phyloP scores from a whole-genome alignment of 2,113 vertebrate species.

The Centropus unirufus region DNA sequence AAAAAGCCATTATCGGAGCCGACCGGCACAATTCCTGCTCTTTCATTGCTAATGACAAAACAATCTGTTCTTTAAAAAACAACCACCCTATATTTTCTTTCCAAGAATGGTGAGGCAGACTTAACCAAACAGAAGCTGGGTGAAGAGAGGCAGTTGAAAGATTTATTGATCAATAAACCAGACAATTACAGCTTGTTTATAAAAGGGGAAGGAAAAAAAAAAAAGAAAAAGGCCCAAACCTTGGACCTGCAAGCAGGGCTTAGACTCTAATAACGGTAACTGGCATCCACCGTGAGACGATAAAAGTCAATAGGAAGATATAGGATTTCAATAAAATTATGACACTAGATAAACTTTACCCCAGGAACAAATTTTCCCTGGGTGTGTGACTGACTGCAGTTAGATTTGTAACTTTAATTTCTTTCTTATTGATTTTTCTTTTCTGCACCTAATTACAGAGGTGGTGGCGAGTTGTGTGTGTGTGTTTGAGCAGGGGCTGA shows the following conservation, averaged over 20 bases:
- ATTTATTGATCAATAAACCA: slow-evolving; percentile 80
- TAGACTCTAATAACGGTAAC: slow-evolving; percentile 66
- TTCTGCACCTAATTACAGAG: slow-evolving; percentile 71
- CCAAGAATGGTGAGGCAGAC: not conserved
- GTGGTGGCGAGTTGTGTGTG: not conserved
- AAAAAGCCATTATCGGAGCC: slow-evolving; percentile 65
- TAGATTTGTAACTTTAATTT: slow-evolving; percentile 86
- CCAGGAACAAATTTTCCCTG: slow-evolving; percentile 76
- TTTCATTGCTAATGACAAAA: slow-evolving; percentile 67
- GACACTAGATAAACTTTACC: slow-evolving; percentile 80
- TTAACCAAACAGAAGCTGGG: not conserved
- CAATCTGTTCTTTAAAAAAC: slow-evolving; percentile 56
- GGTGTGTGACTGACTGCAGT: slow-evolving; percentile 71
- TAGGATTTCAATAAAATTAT: slow-evolving; percentile 85
- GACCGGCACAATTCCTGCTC: slow-evolving; percentile 4
- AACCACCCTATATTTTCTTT: not conserved
- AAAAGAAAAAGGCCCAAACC: not conserved
- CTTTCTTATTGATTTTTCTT: slow-evolving; percentile 78
- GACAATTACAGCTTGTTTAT: slow-evolving; percentile 77
- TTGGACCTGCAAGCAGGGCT: slow-evolving; percentile 41
- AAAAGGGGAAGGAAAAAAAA: slow-evolving; percentile 29
- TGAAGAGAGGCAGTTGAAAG: slow-evolving; percentile 61
- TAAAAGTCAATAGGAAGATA: slow-evolving; percentile 84
- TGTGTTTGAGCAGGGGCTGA: slow-evolving; percentile 13
- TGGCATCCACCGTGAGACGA: slow-evolving; percentile 66